Conservation (phyloP, 2,797 vertebrate species). For the Gymnoscopelus braueri region DNA sequence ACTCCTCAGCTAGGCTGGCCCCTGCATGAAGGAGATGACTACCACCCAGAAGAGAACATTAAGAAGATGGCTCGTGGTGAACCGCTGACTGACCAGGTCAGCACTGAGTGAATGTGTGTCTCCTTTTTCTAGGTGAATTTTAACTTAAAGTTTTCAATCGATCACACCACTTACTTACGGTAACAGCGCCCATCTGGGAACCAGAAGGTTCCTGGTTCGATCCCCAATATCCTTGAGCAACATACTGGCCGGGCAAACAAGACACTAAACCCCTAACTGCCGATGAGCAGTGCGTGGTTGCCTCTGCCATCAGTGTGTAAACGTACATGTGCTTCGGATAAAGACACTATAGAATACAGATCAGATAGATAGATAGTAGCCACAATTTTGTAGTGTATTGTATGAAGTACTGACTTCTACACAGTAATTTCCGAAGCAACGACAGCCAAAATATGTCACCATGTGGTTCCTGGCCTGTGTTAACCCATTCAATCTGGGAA, state of each 20-base stretch:
- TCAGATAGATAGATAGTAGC: too few relatives aligned
- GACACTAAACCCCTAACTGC: too few relatives aligned
- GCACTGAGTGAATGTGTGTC: constrained; percentile 20
- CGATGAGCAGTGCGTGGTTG: too few relatives aligned
- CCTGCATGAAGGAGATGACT: constrained; percentile 90
- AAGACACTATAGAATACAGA: too few relatives aligned
- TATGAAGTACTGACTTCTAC: background rate
- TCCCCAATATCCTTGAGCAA: too few relatives aligned
- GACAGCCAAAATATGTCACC: constrained; percentile 45
- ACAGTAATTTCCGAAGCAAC: constrained; percentile 38
- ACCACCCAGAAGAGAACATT: constrained; percentile 86
- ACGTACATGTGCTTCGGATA: too few relatives aligned
- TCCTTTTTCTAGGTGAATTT: constrained; percentile 20
- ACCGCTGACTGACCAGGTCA: constrained; percentile 89
- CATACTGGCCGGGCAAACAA: too few relatives aligned
- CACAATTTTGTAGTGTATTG: too few relatives aligned
- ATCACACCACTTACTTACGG: constrained; percentile 18
- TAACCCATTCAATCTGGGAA: constrained; percentile 14
- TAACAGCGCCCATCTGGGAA: too few relatives aligned
- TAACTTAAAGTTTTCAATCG: constrained; percentile 17
- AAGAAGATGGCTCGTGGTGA: constrained; percentile 88
- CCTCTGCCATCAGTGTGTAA: too few relatives aligned
- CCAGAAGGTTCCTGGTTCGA: too few relatives aligned
- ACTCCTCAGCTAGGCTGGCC: constrained; percentile 87
- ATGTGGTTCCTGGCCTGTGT: constrained; percentile 42